These are phyloP conservation scores for Eristalis tenax DNA, from an alignment of 2,888 invertebrate species.

Conservation along the genomic window DNA sequence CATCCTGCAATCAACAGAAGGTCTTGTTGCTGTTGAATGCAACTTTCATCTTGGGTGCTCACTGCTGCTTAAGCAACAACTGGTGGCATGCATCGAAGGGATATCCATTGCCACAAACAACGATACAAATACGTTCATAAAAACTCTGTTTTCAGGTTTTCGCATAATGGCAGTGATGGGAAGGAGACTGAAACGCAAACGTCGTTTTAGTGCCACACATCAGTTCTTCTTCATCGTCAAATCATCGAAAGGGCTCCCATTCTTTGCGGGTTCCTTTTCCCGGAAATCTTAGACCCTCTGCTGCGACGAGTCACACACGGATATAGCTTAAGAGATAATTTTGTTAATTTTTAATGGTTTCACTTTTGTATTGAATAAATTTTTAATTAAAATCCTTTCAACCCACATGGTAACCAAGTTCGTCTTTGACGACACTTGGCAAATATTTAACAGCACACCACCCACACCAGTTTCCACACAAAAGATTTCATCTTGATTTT, in stretches of 20 bases:
- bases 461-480: background rate
- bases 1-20: too few relatives aligned
- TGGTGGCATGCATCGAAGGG: too few relatives aligned
- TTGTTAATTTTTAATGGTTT: background rate
- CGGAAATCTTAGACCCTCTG: background rate
- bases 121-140: too few relatives aligned
- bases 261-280: conserved; percentile 40
- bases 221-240: conserved; percentile 65
- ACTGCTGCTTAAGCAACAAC: too few relatives aligned
- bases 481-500: conserved; percentile 24
- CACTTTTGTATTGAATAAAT: conserved; percentile 1
- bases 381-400: conserved; percentile 39
- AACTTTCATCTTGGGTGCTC: too few relatives aligned
- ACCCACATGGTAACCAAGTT: conserved; percentile 3
- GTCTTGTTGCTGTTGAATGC: too few relatives aligned
- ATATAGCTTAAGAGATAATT: background rate
- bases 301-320: background rate
- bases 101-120: too few relatives aligned
- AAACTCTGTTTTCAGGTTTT: conserved; percentile 18
- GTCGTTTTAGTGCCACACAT: conserved; percentile 53
- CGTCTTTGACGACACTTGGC: conserved; percentile 21
- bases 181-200: conserved; percentile 29
- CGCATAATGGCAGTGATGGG: conserved; percentile 52
- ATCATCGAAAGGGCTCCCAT: conserved; percentile 32
- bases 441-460: conserved; percentile 63